These are phyloP conservation scores for Clarias fuscus DNA, from an alignment of 2,797 vertebrate species.

Conservation along the genomic window DNA sequence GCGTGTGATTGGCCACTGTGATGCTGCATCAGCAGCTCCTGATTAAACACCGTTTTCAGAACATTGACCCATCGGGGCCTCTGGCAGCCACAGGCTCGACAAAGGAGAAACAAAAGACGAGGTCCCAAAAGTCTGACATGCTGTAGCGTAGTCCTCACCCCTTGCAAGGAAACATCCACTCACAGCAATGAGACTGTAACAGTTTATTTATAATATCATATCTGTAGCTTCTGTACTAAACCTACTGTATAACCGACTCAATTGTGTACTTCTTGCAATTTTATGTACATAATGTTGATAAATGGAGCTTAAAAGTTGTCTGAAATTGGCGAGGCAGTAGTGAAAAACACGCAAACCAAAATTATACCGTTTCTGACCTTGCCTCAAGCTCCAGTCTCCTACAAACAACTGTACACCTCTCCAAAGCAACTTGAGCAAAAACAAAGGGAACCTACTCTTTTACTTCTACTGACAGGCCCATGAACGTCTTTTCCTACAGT, in stretches of 20 bases:
- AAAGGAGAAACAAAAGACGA: not conserved
- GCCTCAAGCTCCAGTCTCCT: not conserved
- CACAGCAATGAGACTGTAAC: not conserved
- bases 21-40: slow-evolving; percentile 55
- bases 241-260: not conserved
- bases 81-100: not conserved
- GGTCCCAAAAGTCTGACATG: not conserved
- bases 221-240: not conserved
- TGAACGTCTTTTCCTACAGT: not conserved
- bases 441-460: not conserved
- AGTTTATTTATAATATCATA: not conserved
- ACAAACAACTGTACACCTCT: not conserved
- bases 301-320: not conserved
- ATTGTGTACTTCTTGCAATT: not conserved
- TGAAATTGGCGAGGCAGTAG: not conserved
- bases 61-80: slow-evolving; percentile 40
- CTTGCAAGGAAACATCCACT: not conserved
- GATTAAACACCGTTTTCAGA: slow-evolving; percentile 39
- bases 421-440: not conserved
- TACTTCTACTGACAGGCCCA: not conserved
- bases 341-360: not conserved
- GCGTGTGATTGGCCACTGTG: slow-evolving; percentile 50
- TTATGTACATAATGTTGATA: not conserved
- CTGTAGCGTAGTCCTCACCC: not conserved
- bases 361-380: not conserved